Conservation (phyloP, 2,888 invertebrate genomes). For the Yponomeuta evonymella region DNA sequence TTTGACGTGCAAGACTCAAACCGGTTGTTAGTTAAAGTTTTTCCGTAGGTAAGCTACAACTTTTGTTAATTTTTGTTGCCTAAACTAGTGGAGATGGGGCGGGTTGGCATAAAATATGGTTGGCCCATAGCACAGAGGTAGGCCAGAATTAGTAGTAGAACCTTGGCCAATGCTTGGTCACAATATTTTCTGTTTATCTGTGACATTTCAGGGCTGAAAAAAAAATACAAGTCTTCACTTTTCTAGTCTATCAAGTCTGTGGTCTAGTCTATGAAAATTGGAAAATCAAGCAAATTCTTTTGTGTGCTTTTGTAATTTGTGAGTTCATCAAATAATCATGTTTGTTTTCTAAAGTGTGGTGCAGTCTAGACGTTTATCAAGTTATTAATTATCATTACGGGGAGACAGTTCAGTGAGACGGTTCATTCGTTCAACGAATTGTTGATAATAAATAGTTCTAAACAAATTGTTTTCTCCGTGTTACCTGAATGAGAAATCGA, state of each 20-base stretch:
- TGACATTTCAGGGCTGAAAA: neutral
- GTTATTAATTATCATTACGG: neutral
- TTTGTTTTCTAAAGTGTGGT: no score
- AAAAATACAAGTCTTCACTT: neutral
- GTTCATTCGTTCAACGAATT: neutral
- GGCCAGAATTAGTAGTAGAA: no score
- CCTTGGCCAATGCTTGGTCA: no score
- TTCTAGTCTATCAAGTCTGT: neutral
- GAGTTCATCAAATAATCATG: no score
- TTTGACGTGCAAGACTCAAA: no score
- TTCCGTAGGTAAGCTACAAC: no score
- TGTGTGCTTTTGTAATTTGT: neutral
- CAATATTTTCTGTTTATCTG: neutral
- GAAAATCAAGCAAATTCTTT: neutral
- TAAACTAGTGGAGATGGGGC: no score
- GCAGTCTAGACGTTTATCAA: neutral
- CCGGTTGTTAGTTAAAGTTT: no score
- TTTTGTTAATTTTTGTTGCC: no score
- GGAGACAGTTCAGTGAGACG: neutral
- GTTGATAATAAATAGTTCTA: neutral
- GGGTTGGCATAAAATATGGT: no score
- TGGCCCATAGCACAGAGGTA: no score
- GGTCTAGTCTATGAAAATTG: neutral
- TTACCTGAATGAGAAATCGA: neutral
- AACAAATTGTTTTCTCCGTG: neutral